Evolutionary conservation across 2,888 invertebrate species (phyloP).

Genomic region (Branchellion lobata): DNA sequence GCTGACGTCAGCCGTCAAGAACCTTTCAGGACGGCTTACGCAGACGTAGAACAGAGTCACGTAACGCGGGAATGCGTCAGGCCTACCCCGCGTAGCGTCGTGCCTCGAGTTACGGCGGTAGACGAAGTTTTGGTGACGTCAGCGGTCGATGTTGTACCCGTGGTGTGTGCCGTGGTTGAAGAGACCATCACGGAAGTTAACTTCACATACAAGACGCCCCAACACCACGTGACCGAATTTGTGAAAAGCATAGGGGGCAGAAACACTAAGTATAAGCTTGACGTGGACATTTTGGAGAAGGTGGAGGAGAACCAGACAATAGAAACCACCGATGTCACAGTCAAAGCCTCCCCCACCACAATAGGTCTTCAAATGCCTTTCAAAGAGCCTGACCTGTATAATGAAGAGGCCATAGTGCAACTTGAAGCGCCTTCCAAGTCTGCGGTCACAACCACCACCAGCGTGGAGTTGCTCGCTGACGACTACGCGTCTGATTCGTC

Average conservation of each 20-base stretch:
- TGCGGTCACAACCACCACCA: neutral
- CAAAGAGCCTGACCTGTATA: conserved; percentile 12
- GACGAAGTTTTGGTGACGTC: neutral
- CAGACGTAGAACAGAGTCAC: neutral
- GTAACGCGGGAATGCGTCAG: neutral
- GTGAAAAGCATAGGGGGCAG: neutral
- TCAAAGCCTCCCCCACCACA: neutral
- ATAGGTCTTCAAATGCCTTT: neutral
- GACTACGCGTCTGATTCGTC: conserved; percentile 3
- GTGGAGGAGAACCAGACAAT: neutral
- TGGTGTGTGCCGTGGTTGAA: neutral
- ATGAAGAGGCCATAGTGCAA: neutral
- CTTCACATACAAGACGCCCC: conserved; percentile 2
- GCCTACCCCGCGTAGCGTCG: neutral
- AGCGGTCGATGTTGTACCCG: too few relatives aligned
- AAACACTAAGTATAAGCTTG: neutral
- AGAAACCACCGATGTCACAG: conserved; percentile 6
- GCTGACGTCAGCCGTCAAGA: too few relatives aligned
- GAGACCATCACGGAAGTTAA: neutral
- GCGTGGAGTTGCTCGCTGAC: neutral
- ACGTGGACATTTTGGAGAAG: conserved; percentile 29
- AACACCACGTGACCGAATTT: conserved; percentile 26
- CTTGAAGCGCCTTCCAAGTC: neutral
- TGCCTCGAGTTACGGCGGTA: neutral
- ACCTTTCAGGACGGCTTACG: conserved; percentile 3